A percentile compares a stretch with the other conserved stretches of the same genome.
Evolutionary conservation across 1,140 invertebrate species (phyloP).

Genomic region (Teleopsis dalmanni): DNA sequence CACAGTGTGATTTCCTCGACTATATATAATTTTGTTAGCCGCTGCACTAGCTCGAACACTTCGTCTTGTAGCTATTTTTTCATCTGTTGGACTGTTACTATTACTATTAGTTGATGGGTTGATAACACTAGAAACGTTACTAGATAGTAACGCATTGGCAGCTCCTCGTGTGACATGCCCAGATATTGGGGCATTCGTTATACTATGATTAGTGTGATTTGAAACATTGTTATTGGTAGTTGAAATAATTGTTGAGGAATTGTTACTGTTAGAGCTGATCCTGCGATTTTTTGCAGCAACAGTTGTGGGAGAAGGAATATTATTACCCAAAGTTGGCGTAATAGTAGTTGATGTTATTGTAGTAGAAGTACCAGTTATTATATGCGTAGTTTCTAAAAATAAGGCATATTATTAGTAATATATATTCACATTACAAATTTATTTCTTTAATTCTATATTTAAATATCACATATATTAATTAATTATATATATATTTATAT

Average conservation of each 20-base stretch:
- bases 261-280: background rate
- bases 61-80: conserved; percentile 38
- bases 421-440: too few species aligned
- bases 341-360: conserved; percentile 5
- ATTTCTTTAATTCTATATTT: too few species aligned
- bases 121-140: background rate
- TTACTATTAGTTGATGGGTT: conserved; percentile 21
- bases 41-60: conserved; percentile 37
- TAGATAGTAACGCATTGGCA: conserved; percentile 29
- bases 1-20: conserved; percentile 25
- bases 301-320: too few species aligned
- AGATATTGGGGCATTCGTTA: conserved; percentile 11
- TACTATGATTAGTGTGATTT: background rate
- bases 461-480: too few species aligned
- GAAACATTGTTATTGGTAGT: conserved; percentile 3
- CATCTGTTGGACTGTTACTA: conserved; percentile 31
- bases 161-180: conserved; percentile 33
- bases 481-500: too few species aligned
- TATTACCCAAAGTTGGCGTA: background rate
- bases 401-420: too few species aligned
- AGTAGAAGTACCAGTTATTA: conserved; percentile 1
- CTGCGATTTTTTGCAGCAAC: too few species aligned
- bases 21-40: conserved; percentile 39
- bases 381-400: background rate
- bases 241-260: background rate